A percentile compares a stretch with the other conserved stretches of the same genome.
Conservation (phyloP, 2,888 invertebrate species). For the Meteorus colon region DNA sequence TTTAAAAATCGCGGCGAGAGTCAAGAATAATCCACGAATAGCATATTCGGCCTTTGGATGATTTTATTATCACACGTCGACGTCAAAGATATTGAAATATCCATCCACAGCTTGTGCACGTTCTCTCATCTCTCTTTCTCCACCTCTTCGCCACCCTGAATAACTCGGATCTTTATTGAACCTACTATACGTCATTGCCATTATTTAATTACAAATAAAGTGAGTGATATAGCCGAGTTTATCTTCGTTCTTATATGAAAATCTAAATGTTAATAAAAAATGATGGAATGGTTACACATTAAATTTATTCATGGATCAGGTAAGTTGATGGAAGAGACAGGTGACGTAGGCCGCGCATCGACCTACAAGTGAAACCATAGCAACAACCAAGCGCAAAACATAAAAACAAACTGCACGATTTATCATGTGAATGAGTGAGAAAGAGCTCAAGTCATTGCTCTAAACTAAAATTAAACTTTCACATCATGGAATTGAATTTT, state of each 20-base stretch:
- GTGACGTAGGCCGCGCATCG: neutral
- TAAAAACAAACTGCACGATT: constrained; percentile 45
- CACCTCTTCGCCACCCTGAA: neutral
- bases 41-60: neutral
- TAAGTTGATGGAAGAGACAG: neutral
- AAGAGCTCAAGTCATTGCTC: constrained; percentile 18
- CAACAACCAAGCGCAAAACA: constrained; percentile 30
- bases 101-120: constrained; percentile 8
- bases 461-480: constrained; percentile 38
- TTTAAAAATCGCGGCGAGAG: neutral
- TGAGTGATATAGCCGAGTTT: neutral
- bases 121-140: constrained; percentile 10
- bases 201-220: neutral
- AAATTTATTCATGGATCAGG: too few species aligned
- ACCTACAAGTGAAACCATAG: constrained; percentile 37
- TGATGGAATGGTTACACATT: too few species aligned
- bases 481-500: constrained; percentile 21
- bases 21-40: constrained; percentile 24
- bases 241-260: neutral
- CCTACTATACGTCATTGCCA: neutral
- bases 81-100: constrained; percentile 38
- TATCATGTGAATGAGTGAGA: neutral
- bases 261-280: too few species aligned
- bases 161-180: constrained; percentile 16
- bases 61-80: constrained; percentile 34